Base-by-base conservation (phyloP, 1,140 invertebrate species). In the Conopomorpha cramerella region DNA sequence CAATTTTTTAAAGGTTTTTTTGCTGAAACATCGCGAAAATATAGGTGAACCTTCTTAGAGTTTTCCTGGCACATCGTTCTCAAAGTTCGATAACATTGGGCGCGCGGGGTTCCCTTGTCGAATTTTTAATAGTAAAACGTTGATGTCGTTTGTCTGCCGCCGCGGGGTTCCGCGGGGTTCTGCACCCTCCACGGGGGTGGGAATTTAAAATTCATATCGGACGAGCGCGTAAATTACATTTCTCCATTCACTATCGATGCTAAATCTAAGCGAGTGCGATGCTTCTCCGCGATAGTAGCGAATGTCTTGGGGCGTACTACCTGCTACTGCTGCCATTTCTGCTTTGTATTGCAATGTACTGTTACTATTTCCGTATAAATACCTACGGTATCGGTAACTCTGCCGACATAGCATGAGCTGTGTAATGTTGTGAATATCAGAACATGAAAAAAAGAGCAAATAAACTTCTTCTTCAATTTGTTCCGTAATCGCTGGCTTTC, bases 151-250 rank as follows among this genome's bases (percentile, higher is more conserved):
- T 51, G 48, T 49, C 42, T 43, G 34, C 18, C 33, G 30, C 30
- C 8, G 16, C 16, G n/a, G 10, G 33, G 34, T 30, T 41, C 18
- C 29, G 19, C 15, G 28, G 19, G 31, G 36, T 31, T 33, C 16
- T 37, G 26, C 39, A 40, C 47, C 37, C 41, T 29, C 34, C n/a
- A n/a, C n/a, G n/a, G n/a, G n/a, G n/a, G n/a, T 36, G 32, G 35
- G 34, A 41, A 49, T 51, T 55, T 51, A 51, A 51, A 55, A 55
- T 55, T 55, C 49, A 55, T 55, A 49, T 49, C 44, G 43, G 39
- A 41, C 47, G 23, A 34, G 25, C 39, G 26, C 40, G 41, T 43
- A 46, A 45, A 49, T 54, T 47, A 51, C 42, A 43, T 46, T 46
- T 45, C 40, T 44, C 33, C 30, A 15, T 39, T 43, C 38, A 45